Conservation (phyloP, 2,888 invertebrate genomes). For the Panzeria rudis region DNA sequence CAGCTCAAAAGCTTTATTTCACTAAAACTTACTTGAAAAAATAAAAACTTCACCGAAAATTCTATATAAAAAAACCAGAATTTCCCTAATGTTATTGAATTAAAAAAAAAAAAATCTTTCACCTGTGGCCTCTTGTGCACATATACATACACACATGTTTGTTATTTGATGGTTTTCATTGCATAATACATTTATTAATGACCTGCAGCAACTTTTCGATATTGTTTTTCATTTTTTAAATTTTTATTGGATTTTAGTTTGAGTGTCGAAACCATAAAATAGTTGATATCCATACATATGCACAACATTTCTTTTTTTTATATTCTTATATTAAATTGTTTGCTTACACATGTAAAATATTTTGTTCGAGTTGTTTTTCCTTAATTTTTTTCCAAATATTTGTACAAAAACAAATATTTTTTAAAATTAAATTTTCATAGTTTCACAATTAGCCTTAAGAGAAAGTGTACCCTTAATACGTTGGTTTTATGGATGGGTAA, state of each 20-base stretch:
- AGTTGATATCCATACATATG: slow-evolving; percentile 29
- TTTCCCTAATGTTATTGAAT: slow-evolving; percentile 16
- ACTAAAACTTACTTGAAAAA: too few relatives aligned
- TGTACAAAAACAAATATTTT: slow-evolving; percentile 30
- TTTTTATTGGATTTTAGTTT: slow-evolving; percentile 31
- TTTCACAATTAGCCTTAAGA: slow-evolving; percentile 33
- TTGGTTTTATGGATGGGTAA: slow-evolving; percentile 16
- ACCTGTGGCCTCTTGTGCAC: slow-evolving; percentile 64
- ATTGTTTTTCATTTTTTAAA: slow-evolving; percentile 4
- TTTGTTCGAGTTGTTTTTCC: slow-evolving; percentile 1
- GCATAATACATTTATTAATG: slow-evolving; percentile 45
- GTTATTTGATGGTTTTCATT: slow-evolving; percentile 40
- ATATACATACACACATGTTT: slow-evolving; percentile 28
- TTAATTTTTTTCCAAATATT: slow-evolving; percentile 31
- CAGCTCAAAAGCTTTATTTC: too few relatives aligned
- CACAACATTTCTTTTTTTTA: slow-evolving; percentile 1
- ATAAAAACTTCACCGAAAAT: too few relatives aligned
- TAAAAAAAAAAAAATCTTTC: slow-evolving; percentile 36
- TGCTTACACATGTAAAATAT: slow-evolving; percentile 50
- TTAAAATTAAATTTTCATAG: slow-evolving; percentile 47
- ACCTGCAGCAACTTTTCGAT: slow-evolving; percentile 57
- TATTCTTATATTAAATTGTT: slow-evolving; percentile 33
- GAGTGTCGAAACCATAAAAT: slow-evolving; percentile 48
- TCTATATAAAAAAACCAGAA: too few relatives aligned
- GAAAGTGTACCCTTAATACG: slow-evolving; percentile 13